A percentile compares a stretch with the other conserved stretches of the same genome.
phyloP scores from a whole-genome alignment of 2,113 vertebrate species.

The Plotosus lineatus region DNA sequence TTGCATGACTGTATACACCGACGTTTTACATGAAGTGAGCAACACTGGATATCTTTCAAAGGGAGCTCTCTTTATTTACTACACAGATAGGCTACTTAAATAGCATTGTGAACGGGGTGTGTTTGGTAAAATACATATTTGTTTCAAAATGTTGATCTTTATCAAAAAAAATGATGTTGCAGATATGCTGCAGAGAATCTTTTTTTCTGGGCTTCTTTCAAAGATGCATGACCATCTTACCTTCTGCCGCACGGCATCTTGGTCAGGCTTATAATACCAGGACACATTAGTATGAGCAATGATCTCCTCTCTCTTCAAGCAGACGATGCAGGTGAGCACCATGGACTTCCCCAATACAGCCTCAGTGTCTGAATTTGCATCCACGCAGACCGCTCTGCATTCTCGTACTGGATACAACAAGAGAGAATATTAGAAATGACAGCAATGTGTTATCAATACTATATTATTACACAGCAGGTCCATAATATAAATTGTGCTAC shows the following conservation, averaged over 20 bases:
- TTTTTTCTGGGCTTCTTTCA: neutral
- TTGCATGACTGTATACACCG: neutral
- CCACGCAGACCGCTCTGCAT: slow-evolving; percentile 86
- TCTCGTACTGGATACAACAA: slow-evolving; percentile 69
- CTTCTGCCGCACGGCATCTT: slow-evolving; percentile 66
- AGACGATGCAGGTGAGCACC: slow-evolving; percentile 92
- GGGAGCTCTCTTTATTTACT: no score
- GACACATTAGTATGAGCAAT: slow-evolving; percentile 79
- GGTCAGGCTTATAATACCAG: slow-evolving; percentile 80
- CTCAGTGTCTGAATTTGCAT: slow-evolving; percentile 84
- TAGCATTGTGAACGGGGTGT: neutral
- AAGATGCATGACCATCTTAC: slow-evolving; percentile 66
- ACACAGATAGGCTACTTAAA: no score
- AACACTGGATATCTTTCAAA: no score
- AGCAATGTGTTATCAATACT: neutral
- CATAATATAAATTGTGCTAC: neutral
- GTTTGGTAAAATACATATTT: neutral
- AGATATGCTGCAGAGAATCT: neutral
- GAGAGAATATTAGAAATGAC: neutral
- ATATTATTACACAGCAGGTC: neutral
- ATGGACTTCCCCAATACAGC: slow-evolving; percentile 82
- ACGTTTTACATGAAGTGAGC: no score
- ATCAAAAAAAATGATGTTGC: neutral
- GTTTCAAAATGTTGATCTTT: neutral
- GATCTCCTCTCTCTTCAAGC: slow-evolving; percentile 92